Evolutionary conservation across 1,140 invertebrate species (phyloP).

Genomic region (Drosophila bipectinata): DNA sequence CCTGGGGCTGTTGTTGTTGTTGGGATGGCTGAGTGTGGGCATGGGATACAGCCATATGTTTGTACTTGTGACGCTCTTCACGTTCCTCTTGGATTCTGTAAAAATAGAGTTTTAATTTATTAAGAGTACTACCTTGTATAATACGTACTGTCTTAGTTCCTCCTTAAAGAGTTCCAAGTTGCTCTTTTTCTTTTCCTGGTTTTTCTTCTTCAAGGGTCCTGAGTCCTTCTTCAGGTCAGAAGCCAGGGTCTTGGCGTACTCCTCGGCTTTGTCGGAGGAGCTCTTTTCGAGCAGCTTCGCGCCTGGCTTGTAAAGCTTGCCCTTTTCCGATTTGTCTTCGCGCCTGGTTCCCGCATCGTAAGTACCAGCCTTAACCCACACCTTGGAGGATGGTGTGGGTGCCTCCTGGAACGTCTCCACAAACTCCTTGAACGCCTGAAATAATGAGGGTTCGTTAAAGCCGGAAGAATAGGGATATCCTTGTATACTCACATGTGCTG

Average conservation of each 20-base stretch:
- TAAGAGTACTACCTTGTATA: background rate
- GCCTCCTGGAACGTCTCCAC: conserved; percentile 98
- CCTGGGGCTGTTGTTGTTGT: conserved; percentile 46
- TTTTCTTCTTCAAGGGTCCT: conserved; percentile 89
- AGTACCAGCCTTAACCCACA: conserved; percentile 98
- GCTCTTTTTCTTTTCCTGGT: conserved; percentile 95
- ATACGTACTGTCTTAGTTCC: conserved; percentile 91
- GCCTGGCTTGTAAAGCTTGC: conserved; percentile 96
- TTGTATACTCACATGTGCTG: conserved; percentile 85
- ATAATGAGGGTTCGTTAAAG: background rate
- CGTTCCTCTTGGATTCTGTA: conserved; percentile 97
- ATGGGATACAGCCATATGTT: conserved; percentile 85
- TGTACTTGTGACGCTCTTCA: conserved; percentile 97
- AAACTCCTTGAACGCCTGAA: conserved; percentile 97
- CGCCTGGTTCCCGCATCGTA: conserved; percentile 97
- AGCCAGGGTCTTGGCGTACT: conserved; percentile 89
- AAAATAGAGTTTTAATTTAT: conserved; percentile 26
- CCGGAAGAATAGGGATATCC: background rate
- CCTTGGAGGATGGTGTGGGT: conserved; percentile 90
- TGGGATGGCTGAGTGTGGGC: conserved; percentile 42
- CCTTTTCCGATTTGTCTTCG: conserved; percentile 95
- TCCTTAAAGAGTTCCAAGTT: conserved; percentile 99
- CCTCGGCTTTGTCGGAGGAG: conserved; percentile 86
- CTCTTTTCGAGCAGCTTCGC: conserved; percentile 88
- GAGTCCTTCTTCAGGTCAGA: conserved; percentile 85